Conservation (phyloP, 2,797 vertebrate species). For the Sebastes cheni region DNA sequence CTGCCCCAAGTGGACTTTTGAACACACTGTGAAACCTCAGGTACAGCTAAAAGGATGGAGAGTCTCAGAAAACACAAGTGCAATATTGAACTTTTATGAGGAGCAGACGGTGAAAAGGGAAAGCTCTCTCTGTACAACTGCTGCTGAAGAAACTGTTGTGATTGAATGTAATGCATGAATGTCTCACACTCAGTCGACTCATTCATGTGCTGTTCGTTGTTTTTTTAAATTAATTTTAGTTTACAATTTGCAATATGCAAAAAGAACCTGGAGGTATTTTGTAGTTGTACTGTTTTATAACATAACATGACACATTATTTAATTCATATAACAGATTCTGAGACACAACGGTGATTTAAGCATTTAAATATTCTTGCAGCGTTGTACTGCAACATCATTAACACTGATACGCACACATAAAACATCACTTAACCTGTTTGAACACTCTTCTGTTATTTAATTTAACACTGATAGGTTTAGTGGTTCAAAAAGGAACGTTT, state of each 20-base stretch:
- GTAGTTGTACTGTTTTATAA: not conserved
- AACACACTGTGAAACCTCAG: conserved; percentile 26
- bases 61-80: conserved; percentile 17
- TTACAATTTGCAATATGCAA: conserved; percentile 1
- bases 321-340: not conserved
- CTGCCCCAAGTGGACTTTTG: not conserved
- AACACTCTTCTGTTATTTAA: not conserved
- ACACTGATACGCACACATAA: not conserved
- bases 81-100: conserved; percentile 41
- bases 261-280: not conserved
- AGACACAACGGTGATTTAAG: not conserved
- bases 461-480: not conserved
- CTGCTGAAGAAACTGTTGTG: not conserved
- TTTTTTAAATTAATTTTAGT: conserved; percentile 2
- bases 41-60: not conserved
- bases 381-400: not conserved
- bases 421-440: not conserved
- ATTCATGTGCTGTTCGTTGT: not conserved
- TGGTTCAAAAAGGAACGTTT: not conserved
- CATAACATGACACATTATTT: not conserved
- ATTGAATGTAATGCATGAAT: conserved; percentile 3
- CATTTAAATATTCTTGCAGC: not conserved
- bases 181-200: not conserved
- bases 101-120: not conserved
- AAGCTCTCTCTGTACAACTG: not conserved